Conservation (phyloP, 2,888 invertebrate genomes). For the Amiota communis region DNA sequence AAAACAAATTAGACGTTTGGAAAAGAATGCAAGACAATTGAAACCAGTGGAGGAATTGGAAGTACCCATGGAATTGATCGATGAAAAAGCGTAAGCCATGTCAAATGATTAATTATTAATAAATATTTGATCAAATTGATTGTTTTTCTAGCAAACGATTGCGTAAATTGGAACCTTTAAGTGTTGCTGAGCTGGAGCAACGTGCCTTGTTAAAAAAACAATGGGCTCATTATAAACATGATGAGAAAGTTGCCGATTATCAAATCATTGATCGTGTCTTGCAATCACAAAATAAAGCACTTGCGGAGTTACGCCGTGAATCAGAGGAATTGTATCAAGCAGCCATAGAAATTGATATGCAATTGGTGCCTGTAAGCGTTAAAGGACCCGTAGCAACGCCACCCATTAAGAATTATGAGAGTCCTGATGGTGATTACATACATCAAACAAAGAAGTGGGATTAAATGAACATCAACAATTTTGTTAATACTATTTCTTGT, state of each 20-base stretch:
- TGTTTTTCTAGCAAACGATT: constrained; percentile 74
- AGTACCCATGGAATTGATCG: constrained; percentile 78
- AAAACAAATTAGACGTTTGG: constrained; percentile 87
- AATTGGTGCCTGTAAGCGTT: constrained; percentile 79
- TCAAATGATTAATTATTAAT: not conserved
- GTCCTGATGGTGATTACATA: constrained; percentile 92
- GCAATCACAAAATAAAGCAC: constrained; percentile 83
- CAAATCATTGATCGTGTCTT: constrained; percentile 81
- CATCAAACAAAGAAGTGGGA: constrained; percentile 88
- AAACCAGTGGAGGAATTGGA: constrained; percentile 94
- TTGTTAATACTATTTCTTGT: not conserved
- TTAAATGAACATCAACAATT: constrained; percentile 59
- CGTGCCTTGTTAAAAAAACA: constrained; percentile 81
- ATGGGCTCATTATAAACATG: constrained; percentile 82
- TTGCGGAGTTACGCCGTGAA: constrained; percentile 84
- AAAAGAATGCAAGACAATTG: constrained; percentile 85
- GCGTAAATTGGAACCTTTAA: constrained; percentile 74
- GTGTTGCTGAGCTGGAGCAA: constrained; percentile 78
- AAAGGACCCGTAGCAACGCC: constrained; percentile 89
- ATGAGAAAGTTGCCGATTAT: constrained; percentile 79
- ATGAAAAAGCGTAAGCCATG: constrained; percentile 57
- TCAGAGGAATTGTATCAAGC: constrained; percentile 91
- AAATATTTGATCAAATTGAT: not conserved
- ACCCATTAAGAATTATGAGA: constrained; percentile 84
- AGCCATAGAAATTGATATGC: constrained; percentile 86